Conservation (phyloP, 1,140 invertebrate species). For the Pseudomyrmex pallidus region DNA sequence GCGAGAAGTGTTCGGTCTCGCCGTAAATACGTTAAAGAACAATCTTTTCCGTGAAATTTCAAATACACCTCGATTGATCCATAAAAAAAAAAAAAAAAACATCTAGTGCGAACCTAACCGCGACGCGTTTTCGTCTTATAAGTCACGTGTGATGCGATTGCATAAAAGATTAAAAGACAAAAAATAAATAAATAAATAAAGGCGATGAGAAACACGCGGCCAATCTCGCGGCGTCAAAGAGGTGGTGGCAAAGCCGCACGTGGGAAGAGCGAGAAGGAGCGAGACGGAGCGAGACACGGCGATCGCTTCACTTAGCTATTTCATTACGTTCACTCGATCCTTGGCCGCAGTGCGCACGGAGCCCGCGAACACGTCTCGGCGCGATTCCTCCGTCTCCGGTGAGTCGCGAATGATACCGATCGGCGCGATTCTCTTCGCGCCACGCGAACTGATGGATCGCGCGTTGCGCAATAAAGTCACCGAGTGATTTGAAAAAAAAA, state of each 20-base stretch:
- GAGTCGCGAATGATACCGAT: slow-evolving; percentile 18
- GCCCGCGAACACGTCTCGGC: slow-evolving; percentile 50
- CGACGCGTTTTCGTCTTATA: not conserved
- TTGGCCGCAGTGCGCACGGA: slow-evolving; percentile 72
- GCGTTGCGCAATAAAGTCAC: slow-evolving; percentile 16
- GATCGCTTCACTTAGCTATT: slow-evolving; percentile 72
- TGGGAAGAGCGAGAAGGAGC: slow-evolving; percentile 31
- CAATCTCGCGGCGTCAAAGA: slow-evolving; percentile 32
- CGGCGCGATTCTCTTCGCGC: slow-evolving; percentile 52
- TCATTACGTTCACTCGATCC: slow-evolving; percentile 76
- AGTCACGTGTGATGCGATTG: slow-evolving; percentile 15
- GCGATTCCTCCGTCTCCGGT: not conserved
- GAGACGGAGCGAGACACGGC: slow-evolving; percentile 34
- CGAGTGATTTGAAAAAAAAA: slow-evolving; percentile 11
- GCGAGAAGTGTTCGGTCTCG: slow-evolving; percentile 2
- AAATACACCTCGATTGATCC: too few species aligned
- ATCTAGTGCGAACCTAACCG: too few species aligned
- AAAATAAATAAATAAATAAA: not conserved
- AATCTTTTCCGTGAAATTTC: too few species aligned
- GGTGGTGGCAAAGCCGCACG: slow-evolving; percentile 48
- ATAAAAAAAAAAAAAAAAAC: too few species aligned
- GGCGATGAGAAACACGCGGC: slow-evolving; percentile 21
- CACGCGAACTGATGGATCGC: slow-evolving; percentile 30
- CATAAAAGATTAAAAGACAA: slow-evolving; percentile 9
- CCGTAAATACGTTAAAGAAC: too few species aligned